Evolutionary conservation across 1,140 invertebrate species (phyloP).

Genomic region (Temnothorax nylanderi): DNA sequence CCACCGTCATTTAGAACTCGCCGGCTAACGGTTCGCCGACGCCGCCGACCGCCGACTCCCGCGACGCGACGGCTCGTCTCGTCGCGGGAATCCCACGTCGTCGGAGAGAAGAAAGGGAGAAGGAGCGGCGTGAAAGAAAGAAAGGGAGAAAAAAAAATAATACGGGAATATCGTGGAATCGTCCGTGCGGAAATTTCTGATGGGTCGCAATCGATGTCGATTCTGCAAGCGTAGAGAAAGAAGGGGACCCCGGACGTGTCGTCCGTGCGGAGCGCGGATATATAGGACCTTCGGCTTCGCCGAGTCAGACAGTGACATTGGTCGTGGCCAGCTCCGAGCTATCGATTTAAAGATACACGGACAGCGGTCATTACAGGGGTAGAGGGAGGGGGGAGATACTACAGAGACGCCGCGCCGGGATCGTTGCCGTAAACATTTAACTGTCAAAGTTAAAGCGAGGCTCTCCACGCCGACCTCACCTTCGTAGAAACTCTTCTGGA

Average conservation of each 20-base stretch:
- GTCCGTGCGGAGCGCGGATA: neutral
- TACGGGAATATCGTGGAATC: neutral
- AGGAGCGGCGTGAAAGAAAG: neutral
- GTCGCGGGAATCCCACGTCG: neutral
- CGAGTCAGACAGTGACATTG: constrained; percentile 46
- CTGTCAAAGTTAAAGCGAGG: neutral
- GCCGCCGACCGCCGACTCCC: neutral
- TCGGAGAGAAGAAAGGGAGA: neutral
- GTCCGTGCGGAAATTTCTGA: constrained; percentile 14
- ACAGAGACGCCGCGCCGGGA: constrained; percentile 3
- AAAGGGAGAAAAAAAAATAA: neutral
- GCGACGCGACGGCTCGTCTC: too few species aligned
- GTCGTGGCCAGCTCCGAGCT: constrained; percentile 24
- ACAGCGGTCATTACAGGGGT: neutral
- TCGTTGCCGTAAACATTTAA: constrained; percentile 4
- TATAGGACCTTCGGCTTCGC: constrained; percentile 30
- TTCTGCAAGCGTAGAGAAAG: neutral
- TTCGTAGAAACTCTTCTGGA: neutral
- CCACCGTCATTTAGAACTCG: constrained; percentile 77
- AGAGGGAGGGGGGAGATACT: neutral
- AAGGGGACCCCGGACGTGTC: neutral
- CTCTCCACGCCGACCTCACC: neutral
- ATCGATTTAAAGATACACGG: constrained; percentile 52
- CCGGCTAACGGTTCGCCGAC: constrained; percentile 49
- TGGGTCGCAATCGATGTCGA: constrained; percentile 5